Percentiles rank a stretch among this genome's conserved stretches.
Conservation (phyloP, 2,888 invertebrate genomes). For the Neoascia interrupta region DNA sequence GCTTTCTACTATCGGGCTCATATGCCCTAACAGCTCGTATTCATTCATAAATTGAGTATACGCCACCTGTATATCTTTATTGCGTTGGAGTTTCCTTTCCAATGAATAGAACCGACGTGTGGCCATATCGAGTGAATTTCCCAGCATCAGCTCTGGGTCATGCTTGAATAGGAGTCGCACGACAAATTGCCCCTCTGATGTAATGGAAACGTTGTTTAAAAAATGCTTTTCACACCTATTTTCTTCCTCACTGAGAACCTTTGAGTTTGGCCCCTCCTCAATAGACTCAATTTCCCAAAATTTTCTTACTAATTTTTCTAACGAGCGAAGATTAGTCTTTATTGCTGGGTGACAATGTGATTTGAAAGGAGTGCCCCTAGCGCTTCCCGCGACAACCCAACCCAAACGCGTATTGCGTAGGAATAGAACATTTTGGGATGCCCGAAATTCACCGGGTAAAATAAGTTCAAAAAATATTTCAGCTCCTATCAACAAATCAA, state of each 20-base stretch:
- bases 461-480: neutral
- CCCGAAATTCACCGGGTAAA: too few relatives aligned
- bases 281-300: slow-evolving; percentile 24
- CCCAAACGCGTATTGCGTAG: neutral
- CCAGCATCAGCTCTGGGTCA: neutral
- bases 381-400: neutral
- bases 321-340: neutral
- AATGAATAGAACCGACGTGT: neutral
- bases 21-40: too few relatives aligned
- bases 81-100: too few relatives aligned
- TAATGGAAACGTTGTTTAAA: too few relatives aligned
- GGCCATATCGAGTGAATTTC: neutral
- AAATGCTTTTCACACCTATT: slow-evolving; percentile 12
- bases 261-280: too few relatives aligned
- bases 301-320: neutral
- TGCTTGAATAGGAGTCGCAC: slow-evolving; percentile 1
- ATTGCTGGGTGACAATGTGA: neutral
- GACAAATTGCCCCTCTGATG: neutral
- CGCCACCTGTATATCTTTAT: neutral
- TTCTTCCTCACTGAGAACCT: slow-evolving; percentile 3
- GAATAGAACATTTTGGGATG: neutral
- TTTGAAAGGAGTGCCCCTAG: neutral
- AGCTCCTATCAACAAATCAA: neutral
- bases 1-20: too few relatives aligned
- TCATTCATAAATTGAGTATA: neutral